Evolutionary conservation across 2,113 vertebrate species (phyloP), one percentile per base, ranked within the genome.

Genomic region (Sylvia atricapilla): DNA sequence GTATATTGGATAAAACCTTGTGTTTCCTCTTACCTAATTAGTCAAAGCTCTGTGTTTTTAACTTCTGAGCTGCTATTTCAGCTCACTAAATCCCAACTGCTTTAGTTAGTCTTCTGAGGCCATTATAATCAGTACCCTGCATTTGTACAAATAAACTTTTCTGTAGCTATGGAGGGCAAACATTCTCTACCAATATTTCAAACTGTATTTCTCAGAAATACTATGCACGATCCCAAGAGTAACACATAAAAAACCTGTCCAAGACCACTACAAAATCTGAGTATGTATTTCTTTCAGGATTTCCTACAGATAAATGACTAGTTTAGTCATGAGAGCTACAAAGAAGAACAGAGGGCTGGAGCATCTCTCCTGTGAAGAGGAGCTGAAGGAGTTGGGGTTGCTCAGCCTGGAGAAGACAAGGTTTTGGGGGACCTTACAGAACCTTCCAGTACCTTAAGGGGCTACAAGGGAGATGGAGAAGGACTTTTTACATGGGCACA

Each of bases 141-240:
- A 1, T 44, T 31, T 53, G 37, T 23, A 86, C n/a, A 67, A 14
- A 31, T 50, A 67, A 88, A 68, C 16, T 39, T 59, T 35, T 9
- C 60, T 92, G 63, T 20, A 78, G 35, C 50, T 77, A 67, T 7
- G 1, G 0, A 79, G 13, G 4, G 4, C 0, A 0, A 86, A 62
- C 31, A 90, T 27, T 90, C 70, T 69, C 75, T 28, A 80, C 13
- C 23, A 23, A 4, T 52, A 60, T 60, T 93, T 90, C 33, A 77
- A 81, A 81, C 44, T 39, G 9, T 27, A 21, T 27, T 84, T 77
- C 15, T 43, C 50, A 80, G 50, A 80, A 87, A 80, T 33, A 90
- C 7, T 47, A 56, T 9, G 10, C 5, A 35, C 4, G 0, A 66
- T 39, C 27, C 53, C 18, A 60, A 70, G 27, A 91, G 30, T 13